phyloP scores from a whole-genome alignment of 1,140 invertebrate species.

The Tetramorium parvispinum region DNA sequence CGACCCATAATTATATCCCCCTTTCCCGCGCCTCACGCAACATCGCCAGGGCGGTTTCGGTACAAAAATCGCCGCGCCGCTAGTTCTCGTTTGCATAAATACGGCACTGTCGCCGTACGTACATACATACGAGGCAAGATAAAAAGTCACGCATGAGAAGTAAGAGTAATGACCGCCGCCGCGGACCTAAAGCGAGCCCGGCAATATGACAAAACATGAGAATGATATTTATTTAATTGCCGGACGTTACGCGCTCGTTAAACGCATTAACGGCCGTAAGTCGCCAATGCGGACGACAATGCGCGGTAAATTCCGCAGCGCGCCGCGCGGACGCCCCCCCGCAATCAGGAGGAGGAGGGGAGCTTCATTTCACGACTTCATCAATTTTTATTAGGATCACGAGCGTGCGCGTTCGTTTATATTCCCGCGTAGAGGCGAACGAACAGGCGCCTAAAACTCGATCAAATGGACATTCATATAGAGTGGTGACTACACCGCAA shows the following conservation, averaged over 20 bases:
- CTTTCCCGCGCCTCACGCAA: constrained; percentile 51
- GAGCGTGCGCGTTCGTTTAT: constrained; percentile 15
- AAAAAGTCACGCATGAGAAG: constrained; percentile 59
- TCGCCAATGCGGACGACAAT: background rate
- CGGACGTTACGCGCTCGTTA: constrained; percentile 44
- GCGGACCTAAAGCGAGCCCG: constrained; percentile 2
- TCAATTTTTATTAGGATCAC: constrained; percentile 52
- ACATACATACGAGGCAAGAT: constrained; percentile 43
- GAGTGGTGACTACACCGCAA: constrained; percentile 3
- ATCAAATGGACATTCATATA: constrained; percentile 51
- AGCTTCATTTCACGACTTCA: constrained; percentile 48
- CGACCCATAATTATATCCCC: constrained; percentile 67
- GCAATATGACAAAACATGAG: constrained; percentile 58
- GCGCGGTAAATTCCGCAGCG: background rate
- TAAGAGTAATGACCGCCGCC: constrained; percentile 38
- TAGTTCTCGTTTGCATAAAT: constrained; percentile 65
- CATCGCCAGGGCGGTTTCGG: constrained; percentile 45
- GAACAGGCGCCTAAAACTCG: constrained; percentile 38
- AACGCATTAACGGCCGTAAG: constrained; percentile 28
- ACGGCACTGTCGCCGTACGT: constrained; percentile 36
- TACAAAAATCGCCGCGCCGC: constrained; percentile 65
- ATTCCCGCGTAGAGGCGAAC: constrained; percentile 3
- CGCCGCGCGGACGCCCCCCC: background rate
- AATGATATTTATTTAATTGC: constrained; percentile 65
- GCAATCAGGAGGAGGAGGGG: background rate